phyloP scores from a whole-genome alignment of 2,888 invertebrate genomes.

The Zygaena filipendulae region DNA sequence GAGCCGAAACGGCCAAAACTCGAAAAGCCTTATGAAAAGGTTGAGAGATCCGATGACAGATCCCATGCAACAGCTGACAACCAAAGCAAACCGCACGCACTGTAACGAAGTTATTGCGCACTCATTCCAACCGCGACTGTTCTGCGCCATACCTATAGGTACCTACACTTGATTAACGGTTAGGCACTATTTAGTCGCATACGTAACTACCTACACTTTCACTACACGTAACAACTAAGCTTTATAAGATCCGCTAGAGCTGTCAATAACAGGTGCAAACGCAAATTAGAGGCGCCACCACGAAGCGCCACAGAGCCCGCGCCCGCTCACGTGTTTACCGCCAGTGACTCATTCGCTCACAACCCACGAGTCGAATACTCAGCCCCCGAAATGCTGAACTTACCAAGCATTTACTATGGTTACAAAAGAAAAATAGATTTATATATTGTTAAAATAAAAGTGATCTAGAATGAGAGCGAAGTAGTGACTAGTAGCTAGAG shows the following conservation, averaged over 20 bases:
- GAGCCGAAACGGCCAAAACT: slow-evolving; percentile 77
- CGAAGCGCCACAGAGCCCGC: too few relatives aligned
- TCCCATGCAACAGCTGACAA: slow-evolving; percentile 48
- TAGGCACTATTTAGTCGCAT: too few relatives aligned
- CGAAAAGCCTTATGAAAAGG: slow-evolving; percentile 70
- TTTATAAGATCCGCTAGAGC: too few relatives aligned
- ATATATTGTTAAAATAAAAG: slow-evolving; percentile 36
- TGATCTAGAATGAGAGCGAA: slow-evolving; percentile 36
- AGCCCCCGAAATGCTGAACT: too few relatives aligned
- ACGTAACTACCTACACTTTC: too few relatives aligned
- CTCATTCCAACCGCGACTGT: slow-evolving; percentile 29
- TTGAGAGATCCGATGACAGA: slow-evolving; percentile 61
- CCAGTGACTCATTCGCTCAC: too few relatives aligned
- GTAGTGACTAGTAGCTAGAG: slow-evolving; percentile 50
- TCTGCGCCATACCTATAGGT: too few relatives aligned
- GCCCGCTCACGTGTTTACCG: too few relatives aligned
- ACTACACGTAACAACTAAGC: too few relatives aligned
- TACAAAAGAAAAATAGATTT: slow-evolving; percentile 38
- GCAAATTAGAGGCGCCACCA: slow-evolving; percentile 1
- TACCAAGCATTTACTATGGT: slow-evolving; percentile 54
- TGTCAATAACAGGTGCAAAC: too few relatives aligned
- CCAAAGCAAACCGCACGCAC: slow-evolving; percentile 45
- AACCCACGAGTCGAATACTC: too few relatives aligned
- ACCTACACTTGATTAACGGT: too few relatives aligned
- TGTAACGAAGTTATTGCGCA: slow-evolving; percentile 37